Conservation (phyloP, 2,888 invertebrate species). For the Acrocyrtus sp. region DNA sequence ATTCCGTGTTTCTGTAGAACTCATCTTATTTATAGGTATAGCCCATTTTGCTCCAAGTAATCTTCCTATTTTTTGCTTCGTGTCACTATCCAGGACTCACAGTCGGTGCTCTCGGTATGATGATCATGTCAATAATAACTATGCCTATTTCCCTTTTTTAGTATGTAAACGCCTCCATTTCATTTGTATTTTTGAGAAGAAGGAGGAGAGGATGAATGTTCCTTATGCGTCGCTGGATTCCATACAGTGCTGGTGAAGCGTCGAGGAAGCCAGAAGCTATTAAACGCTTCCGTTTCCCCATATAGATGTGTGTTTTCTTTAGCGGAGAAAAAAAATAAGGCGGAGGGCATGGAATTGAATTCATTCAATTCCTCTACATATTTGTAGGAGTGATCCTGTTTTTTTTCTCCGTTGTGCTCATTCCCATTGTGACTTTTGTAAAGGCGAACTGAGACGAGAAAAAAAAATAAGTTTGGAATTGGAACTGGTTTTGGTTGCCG, state of each 20-base stretch:
- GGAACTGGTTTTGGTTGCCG: background rate
- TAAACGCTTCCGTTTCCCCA: background rate
- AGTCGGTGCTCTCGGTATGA: too few species aligned
- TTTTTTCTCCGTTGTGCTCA: slow-evolving; percentile 8
- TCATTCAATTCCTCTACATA: slow-evolving; percentile 31
- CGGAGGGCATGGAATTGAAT: slow-evolving; percentile 43
- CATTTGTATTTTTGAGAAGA: background rate
- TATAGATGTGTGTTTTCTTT: background rate
- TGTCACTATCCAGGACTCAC: too few species aligned
- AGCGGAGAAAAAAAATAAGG: too few species aligned
- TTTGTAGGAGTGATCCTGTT: slow-evolving; percentile 3
- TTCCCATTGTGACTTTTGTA: background rate
- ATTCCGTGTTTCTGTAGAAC: too few species aligned
- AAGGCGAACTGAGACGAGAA: background rate
- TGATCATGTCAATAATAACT: background rate
- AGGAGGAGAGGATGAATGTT: background rate
- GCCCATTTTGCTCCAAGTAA: too few species aligned
- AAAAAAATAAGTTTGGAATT: background rate
- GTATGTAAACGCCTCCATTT: too few species aligned
- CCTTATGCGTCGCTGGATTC: background rate
- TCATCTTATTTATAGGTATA: too few species aligned
- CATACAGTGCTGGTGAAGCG: background rate
- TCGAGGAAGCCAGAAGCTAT: background rate
- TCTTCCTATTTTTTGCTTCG: too few species aligned
- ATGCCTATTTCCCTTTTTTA: background rate